Evolutionary conservation across 2,888 invertebrate genomes (phyloP).

Genomic region (Cheilosia vulpina): DNA sequence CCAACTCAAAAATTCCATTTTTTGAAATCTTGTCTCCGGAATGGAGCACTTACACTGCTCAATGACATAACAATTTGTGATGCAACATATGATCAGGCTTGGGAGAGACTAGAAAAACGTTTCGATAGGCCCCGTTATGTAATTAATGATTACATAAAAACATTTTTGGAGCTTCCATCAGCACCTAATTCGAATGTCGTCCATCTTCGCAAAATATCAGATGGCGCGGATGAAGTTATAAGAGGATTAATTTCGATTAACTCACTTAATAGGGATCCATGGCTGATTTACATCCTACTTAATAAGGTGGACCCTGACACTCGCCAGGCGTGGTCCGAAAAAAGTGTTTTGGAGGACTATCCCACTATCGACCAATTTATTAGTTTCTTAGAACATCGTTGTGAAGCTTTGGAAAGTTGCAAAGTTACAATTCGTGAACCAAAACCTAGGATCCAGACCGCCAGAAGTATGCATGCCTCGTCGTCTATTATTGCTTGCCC

Average conservation of each 20-base stretch:
- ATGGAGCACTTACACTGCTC: background rate
- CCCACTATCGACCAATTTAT: slow-evolving; percentile 25
- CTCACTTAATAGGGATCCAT: no score
- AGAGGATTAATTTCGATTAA: slow-evolving; percentile 3
- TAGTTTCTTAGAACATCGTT: slow-evolving; percentile 28
- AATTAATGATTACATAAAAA: background rate
- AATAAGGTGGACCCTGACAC: slow-evolving; percentile 41
- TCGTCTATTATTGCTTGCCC: background rate
- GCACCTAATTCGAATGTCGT: background rate
- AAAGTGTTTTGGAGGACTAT: slow-evolving; percentile 15
- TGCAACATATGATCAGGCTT: slow-evolving; percentile 6
- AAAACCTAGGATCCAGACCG: background rate
- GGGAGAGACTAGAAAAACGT: background rate
- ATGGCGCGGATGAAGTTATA: background rate
- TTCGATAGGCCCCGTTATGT: background rate
- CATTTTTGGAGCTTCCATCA: background rate
- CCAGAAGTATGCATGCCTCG: slow-evolving; percentile 19
- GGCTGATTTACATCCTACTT: no score
- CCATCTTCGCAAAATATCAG: background rate
- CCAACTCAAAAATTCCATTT: background rate
- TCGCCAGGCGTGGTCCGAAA: slow-evolving; percentile 27
- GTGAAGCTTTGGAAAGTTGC: slow-evolving; percentile 37
- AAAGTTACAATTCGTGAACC: background rate
- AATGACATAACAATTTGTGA: background rate
- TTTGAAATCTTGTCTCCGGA: no score